Percentiles rank a stretch among this genome's conserved stretches.
phyloP scores from a whole-genome alignment of 2,113 vertebrate genomes.

The Notiomystis cincta region DNA sequence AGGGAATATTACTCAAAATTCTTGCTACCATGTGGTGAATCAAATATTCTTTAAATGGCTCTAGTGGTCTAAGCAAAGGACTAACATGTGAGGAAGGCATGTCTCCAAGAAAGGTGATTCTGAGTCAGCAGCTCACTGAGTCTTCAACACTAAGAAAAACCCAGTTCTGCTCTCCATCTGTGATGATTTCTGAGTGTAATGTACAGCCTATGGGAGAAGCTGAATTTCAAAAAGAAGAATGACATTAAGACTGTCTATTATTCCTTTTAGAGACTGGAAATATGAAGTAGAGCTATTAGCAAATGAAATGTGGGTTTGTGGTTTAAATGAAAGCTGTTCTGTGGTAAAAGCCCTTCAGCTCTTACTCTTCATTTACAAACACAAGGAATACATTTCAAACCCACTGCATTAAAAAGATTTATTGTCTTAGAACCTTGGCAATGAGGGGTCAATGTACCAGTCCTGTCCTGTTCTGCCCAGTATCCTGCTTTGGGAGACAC shows the following conservation, averaged over 20 bases:
- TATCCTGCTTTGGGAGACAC: neutral
- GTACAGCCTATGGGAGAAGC: neutral
- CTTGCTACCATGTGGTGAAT: neutral
- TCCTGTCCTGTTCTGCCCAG: neutral
- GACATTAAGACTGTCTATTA: neutral
- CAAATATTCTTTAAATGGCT: neutral
- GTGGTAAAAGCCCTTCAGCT: neutral
- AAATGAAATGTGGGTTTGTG: neutral
- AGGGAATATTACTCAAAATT: neutral
- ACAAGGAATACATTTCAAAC: neutral
- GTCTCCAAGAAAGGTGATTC: neutral
- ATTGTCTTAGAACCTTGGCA: neutral
- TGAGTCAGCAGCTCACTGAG: constrained; percentile 11
- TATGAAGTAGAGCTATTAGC: neutral
- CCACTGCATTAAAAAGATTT: neutral
- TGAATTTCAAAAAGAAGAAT: neutral
- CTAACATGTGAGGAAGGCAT: neutral
- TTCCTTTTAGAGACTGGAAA: neutral
- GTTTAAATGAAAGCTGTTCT: neutral
- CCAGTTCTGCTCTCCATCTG: neutral
- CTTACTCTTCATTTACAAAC: neutral
- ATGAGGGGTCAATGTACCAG: neutral
- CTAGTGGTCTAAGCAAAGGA: neutral
- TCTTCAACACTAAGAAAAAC: neutral
- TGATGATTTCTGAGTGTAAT: neutral